Evolutionary conservation across 2,113 vertebrate species (phyloP), one percentile per base, ranked within the genome.

Genomic region (Falcunculus frontatus): DNA sequence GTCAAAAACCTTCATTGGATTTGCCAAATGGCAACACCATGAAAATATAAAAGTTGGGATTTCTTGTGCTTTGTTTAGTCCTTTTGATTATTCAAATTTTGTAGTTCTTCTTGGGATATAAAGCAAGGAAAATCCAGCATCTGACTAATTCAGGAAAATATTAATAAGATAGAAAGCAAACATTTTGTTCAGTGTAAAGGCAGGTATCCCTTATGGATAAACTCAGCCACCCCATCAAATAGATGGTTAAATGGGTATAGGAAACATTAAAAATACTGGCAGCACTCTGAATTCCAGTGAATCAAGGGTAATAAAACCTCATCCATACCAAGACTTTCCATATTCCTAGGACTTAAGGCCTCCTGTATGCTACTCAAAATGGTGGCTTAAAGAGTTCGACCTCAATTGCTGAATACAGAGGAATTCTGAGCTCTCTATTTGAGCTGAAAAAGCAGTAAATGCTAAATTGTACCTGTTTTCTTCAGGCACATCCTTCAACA

Each of bases 21-120:
- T 89, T 73, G 8, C 41, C n/a, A 25, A 79, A 67, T 64, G 27
- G 9, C 4, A 32, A 3, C 0, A 0, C 0, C 3, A 63, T 5
- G 9, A 1, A 5, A 69, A 27, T 30, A 21, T 4, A 17, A 8
- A 90, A 75, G 46, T 19, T 63, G n/a, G 15, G 46, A 17, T 79
- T 89, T 91, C n/a, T 75, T 13, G 1, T 39, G 30, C 27, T 68
- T 50, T 62, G 9, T 35, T 81, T 26, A 20, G 39, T 32, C 16
- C 22, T 30, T 47, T 33, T 30, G 42, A 4, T 47, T 16, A 6
- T 59, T 80, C 14, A 20, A 8, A 41, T 10, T 41, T 78, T 21
- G 9, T 5, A 18, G 4, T 9, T 16, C 27, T 59, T 11, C 44
- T 80, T 77, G 64, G 23, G 52, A 9, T 13, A 35, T 30, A 84